Evolutionary conservation across 2,113 vertebrate species (phyloP).

Genomic region (Scatophagus argus): DNA sequence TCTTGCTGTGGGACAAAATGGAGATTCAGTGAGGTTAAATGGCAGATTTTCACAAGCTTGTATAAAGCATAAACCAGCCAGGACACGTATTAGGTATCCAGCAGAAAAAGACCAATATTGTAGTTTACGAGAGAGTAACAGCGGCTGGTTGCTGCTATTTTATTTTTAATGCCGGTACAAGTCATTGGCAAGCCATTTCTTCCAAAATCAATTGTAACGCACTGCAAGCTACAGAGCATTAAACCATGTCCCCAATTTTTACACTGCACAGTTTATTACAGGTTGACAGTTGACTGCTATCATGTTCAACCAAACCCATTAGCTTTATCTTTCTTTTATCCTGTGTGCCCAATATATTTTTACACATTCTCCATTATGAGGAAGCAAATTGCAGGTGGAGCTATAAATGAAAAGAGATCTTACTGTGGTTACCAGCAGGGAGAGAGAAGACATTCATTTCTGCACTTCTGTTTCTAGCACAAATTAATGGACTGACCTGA

Average conservation of each 20-base stretch:
- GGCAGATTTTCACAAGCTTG: constrained; percentile 52
- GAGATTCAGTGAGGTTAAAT: constrained; percentile 68
- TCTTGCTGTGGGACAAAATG: constrained; percentile 72
- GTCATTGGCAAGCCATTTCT: constrained; percentile 41
- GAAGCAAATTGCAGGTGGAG: constrained; percentile 29
- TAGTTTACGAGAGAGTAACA: constrained; percentile 17
- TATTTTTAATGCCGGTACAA: constrained; percentile 21
- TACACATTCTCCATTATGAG: constrained; percentile 32
- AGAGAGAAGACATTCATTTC: neutral
- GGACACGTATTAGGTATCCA: constrained; percentile 22
- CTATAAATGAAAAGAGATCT: constrained; percentile 31
- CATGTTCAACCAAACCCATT: constrained; percentile 27
- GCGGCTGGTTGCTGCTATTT: constrained; percentile 17
- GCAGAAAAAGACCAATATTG: constrained; percentile 23
- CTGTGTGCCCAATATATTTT: constrained; percentile 26
- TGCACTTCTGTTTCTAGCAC: constrained; percentile 34
- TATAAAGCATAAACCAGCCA: constrained; percentile 23
- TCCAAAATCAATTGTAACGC: constrained; percentile 16
- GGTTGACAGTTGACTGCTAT: constrained; percentile 29
- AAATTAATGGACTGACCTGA: constrained; percentile 18
- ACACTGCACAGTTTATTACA: constrained; percentile 27
- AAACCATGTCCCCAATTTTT: constrained; percentile 22
- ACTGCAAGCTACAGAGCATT: constrained; percentile 10
- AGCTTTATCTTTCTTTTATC: constrained; percentile 39
- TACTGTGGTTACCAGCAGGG: constrained; percentile 7